Base-by-base conservation (phyloP, 2,888 invertebrate genomes). In the Agrochola circellaris region DNA sequence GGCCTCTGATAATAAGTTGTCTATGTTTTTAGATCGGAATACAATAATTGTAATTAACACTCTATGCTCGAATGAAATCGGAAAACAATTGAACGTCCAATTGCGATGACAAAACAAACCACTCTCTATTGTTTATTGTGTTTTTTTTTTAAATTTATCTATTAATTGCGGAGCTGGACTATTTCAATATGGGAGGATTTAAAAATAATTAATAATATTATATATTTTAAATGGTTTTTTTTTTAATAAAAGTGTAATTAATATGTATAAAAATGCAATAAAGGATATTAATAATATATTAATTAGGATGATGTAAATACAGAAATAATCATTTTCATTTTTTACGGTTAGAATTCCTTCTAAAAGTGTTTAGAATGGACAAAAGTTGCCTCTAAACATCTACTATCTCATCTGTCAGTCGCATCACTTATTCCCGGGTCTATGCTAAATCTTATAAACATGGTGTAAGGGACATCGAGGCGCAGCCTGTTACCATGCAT, bases 21-120 rank as follows among this genome's bases (percentile, higher is more conserved):
- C 20, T 48, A 62, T 71, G 34, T 34, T 54, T 67, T 79, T 72
- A 65, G 72, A 66, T 45, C 45, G 58, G 80, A 54, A 73, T 54
- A 66, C 80, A 79, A 72, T 54, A 38, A 76, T 65, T 65, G 38
- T 68, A 64, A 71, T 79, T 65, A 64, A 79, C 65, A 54, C 30
- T 65, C 30, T 34, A 65, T 54, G 61, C 34, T 70, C 48, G 48
- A 23, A 56, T 79, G 26, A n/a, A 68, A 78, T 78, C 9, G 71
- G 71, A 79, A 78, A 79, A 79, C 79, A 71, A 79, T 78, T 71
- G 38, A 79, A 48, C n/a, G 5, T 34, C 3, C 42, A n/a, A 54
- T 54, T 61, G 0, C 56, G 15, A 58, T 79, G 48, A 79, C 77
- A 64, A 58, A 79, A 70, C 34, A 30, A 56, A 70, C 23, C 8